Evolutionary conservation across 2,888 invertebrate species (phyloP).

Genomic region (Euplagia quadripunctaria): DNA sequence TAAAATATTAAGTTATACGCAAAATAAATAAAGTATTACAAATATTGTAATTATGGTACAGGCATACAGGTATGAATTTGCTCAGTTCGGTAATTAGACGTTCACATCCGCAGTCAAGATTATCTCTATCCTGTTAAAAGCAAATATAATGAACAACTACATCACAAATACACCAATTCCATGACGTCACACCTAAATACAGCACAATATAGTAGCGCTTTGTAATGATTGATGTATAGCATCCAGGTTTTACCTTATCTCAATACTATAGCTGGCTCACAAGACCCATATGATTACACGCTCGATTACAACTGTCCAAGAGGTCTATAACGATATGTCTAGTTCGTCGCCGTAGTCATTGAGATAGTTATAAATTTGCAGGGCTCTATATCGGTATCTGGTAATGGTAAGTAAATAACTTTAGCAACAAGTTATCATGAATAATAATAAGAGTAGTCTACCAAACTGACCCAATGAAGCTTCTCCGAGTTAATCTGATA

Average conservation of each 20-base stretch:
- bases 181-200: background rate
- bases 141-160: too few relatives aligned
- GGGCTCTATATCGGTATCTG: too few relatives aligned
- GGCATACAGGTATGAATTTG: too few relatives aligned
- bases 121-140: too few relatives aligned
- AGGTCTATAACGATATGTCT: background rate
- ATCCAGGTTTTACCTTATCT: background rate
- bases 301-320: background rate
- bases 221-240: constrained; percentile 7
- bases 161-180: background rate
- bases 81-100: too few relatives aligned
- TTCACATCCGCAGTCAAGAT: too few relatives aligned
- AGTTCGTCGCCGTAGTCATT: background rate
- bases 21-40: too few relatives aligned
- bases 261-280: constrained; percentile 2
- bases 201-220: constrained; percentile 1
- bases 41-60: too few relatives aligned
- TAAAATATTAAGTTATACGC: too few relatives aligned
- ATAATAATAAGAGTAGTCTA: background rate
- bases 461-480: background rate
- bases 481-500: background rate
- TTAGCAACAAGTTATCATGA: background rate
- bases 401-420: background rate
- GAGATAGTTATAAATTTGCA: background rate
- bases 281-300: background rate